Evolutionary conservation across 2,888 invertebrate genomes (phyloP).

Genomic region (Icerya purchasi): DNA sequence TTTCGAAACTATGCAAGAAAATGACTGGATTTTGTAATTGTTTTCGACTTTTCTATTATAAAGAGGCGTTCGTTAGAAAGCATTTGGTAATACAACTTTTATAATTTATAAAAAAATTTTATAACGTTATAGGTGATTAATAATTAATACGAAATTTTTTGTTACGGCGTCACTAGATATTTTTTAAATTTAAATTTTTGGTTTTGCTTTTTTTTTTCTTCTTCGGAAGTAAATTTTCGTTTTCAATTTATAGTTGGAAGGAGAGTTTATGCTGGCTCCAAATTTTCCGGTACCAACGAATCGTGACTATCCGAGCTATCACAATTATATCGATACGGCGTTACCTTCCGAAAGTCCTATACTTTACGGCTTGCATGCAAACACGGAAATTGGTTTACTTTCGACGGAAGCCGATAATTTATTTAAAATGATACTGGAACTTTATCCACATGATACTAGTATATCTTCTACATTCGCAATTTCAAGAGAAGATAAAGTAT

Average conservation of each 20-base stretch:
- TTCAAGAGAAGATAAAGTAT: slow-evolving; percentile 63
- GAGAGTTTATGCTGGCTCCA: slow-evolving; percentile 57
- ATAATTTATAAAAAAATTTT: too few relatives aligned
- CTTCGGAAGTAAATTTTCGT: too few relatives aligned
- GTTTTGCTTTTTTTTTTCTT: too few relatives aligned
- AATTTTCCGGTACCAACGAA: slow-evolving; percentile 76
- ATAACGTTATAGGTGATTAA: too few relatives aligned
- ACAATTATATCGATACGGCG: slow-evolving; percentile 64
- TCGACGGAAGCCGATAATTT: slow-evolving; percentile 66
- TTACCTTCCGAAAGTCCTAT: slow-evolving; percentile 73
- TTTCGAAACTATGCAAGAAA: too few relatives aligned
- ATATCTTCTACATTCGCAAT: slow-evolving; percentile 43
- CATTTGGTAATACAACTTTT: too few relatives aligned
- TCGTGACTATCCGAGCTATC: slow-evolving; percentile 68
- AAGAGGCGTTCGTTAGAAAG: too few relatives aligned
- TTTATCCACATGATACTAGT: slow-evolving; percentile 68
- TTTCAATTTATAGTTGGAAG: slow-evolving; percentile 48
- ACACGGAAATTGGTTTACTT: slow-evolving; percentile 84
- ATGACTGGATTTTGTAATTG: too few relatives aligned
- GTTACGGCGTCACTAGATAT: too few relatives aligned
- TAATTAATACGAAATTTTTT: too few relatives aligned
- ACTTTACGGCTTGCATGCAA: slow-evolving; percentile 79
- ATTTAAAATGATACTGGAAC: slow-evolving; percentile 64
- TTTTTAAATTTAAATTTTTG: too few relatives aligned
- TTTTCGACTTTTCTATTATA: too few relatives aligned